Base-by-base conservation (phyloP, 2,113 vertebrate genomes). In the Neotoma lepida region DNA sequence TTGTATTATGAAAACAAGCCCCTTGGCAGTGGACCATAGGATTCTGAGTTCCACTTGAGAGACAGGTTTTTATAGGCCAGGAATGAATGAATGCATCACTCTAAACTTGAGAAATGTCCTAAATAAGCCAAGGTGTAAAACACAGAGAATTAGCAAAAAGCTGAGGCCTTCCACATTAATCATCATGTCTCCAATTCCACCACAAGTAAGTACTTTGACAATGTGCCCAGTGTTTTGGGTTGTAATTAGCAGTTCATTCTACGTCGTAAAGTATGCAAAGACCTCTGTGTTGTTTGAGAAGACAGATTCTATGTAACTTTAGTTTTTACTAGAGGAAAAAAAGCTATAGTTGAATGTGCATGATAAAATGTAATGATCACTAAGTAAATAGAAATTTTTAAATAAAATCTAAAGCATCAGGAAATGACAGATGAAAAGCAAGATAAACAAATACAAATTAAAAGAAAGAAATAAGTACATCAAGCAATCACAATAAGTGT, bases 401-500 rank as follows among this genome's bases (percentile, higher is more conserved):
- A 95, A 77, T 82, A 89, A 89, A 95, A 89, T 68, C 20, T 92
- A 91, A 89, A 26, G 82, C 8, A 81, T 89, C 39, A 90, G 82
- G 89, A 49, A 87, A 84, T 39, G 54, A 73, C 28, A 94, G 90
- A 94, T 49, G 86, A 92, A 92, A 95, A 86, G 66, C 28, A 71
- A 96, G 33, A 74, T 46, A 93, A 82, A 93, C 2, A 95, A 90
- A 90, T 46, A 85, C 46, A 82, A 88, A 88, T 86, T 49, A 88
- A 94, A 94, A 92, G 89, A 74, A 9, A 86, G 39, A 91, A 91
- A 71, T 54, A 74, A 76, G 85, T 54, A 33, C 49, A 68, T 71
- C 54, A 91, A 76, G 13, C 54, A 66, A 85, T 77, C 89, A 95
- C 74, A 96, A 95, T 92, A 96, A 95, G 82, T 73, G 39, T 95